Evolutionary conservation across 2,888 invertebrate species (phyloP).

Genomic region (Rhingia campestris): DNA sequence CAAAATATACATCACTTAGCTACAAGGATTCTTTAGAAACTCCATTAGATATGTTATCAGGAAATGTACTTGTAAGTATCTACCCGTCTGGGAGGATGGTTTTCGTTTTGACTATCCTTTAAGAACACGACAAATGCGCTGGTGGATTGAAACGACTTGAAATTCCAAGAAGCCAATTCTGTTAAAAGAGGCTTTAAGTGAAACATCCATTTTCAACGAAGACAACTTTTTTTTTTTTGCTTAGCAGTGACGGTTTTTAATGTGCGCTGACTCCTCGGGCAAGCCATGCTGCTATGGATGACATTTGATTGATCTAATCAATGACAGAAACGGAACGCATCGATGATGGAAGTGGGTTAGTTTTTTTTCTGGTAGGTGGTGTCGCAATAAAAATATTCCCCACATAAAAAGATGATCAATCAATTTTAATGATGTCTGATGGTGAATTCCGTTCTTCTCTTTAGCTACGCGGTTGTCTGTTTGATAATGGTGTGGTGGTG

Average conservation of each 20-base stretch:
- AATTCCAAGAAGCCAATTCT: conserved; percentile 56
- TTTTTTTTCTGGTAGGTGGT: conserved; percentile 12
- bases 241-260: conserved; percentile 35
- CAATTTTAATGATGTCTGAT: conserved; percentile 71
- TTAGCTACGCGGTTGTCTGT: neutral
- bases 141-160: conserved; percentile 35
- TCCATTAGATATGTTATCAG: conserved; percentile 55
- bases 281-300: conserved; percentile 36
- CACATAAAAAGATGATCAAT: conserved; percentile 65
- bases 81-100: conserved; percentile 35
- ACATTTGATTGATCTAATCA: conserved; percentile 69
- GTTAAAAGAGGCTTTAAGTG: conserved; percentile 3
- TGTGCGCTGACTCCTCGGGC: conserved; percentile 37
- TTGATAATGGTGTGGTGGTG: neutral
- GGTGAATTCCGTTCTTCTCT: conserved; percentile 24
- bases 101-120: conserved; percentile 27
- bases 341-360: neutral
- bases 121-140: conserved; percentile 35
- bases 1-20: conserved; percentile 9
- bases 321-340: conserved; percentile 24
- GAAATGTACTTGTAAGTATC: neutral
- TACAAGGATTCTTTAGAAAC: conserved; percentile 19
- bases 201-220: conserved; percentile 20
- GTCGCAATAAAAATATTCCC: conserved; percentile 52
- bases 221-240: conserved; percentile 2